Evolutionary conservation across 2,888 invertebrate genomes (phyloP), one percentile per base, ranked within the genome.

Genomic region (Eupithecia tripunctaria): DNA sequence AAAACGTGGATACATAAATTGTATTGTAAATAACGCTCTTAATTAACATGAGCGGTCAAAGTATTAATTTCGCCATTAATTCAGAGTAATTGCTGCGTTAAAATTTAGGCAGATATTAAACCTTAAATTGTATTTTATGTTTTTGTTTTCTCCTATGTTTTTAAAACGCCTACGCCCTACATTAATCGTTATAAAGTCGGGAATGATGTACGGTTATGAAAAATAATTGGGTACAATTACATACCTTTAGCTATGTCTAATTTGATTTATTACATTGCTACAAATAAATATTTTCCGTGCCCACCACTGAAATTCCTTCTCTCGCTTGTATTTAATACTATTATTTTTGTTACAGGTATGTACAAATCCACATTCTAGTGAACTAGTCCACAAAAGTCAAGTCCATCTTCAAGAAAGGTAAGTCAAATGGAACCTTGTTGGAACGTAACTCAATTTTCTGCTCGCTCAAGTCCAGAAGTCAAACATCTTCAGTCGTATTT

Each of bases 41-140:
- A 92, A 94, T 94, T 91, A 92, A 91, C 91, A 89, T 86, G 88
- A 89, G 86, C 92, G 89, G 90, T 90, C 89, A 92, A 93, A 93
- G 92, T 94, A 94, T 94, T 93, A 92, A 92, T 93, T 94, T 93
- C 93, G 86, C 90, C 93, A 92, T 92, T 92, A 94, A 93, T 91
- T 91, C 87, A 90, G 91, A 93, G 85, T 94, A 93, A 94, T 93
- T 93, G 90, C 89, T 83, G 84, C 82, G 87, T 86, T 88, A 88
- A 88, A 91, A 90, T 90, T 93, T 88, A 86, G 87, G 84, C 86
- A 89, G 89, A 91, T 90, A 92, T 90, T 90, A 89, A 86, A 86
- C 84, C 87, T 89, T 89, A 89, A 91, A 91, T 90, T 89, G 83
- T 92, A 89, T 91, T 75, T 93, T 93, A 93, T 93, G 90, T 88